Conservation (phyloP, 2,888 invertebrate species). For the Neoitamus cyanurus region DNA sequence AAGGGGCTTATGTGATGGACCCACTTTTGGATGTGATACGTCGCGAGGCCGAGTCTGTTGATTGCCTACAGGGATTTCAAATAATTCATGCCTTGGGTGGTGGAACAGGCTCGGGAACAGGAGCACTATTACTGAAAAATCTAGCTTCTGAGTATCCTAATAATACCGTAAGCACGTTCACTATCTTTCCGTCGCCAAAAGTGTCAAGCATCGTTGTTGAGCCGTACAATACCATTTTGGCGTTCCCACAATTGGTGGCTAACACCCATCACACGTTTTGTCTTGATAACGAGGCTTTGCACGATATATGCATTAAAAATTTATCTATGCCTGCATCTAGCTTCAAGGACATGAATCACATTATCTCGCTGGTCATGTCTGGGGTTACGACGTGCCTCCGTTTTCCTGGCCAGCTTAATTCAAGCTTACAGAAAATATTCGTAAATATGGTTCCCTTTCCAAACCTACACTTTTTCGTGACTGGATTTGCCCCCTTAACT, state of each 20-base stretch:
- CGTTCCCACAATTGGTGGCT: conserved; percentile 58
- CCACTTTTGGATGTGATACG: conserved; percentile 59
- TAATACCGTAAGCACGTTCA: conserved; percentile 77
- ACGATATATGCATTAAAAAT: conserved; percentile 60
- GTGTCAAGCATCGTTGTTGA: conserved; percentile 62
- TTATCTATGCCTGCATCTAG: conserved; percentile 56
- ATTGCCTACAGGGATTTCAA: conserved; percentile 72
- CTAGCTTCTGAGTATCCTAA: conserved; percentile 80
- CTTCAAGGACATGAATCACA: conserved; percentile 61
- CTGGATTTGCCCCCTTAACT: conserved; percentile 80
- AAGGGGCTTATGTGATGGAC: conserved; percentile 61
- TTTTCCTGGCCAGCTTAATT: conserved; percentile 92
- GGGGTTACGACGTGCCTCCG: conserved; percentile 82
- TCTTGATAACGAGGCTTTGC: conserved; percentile 63
- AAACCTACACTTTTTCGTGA: conserved; percentile 86
- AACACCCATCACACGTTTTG: conserved; percentile 61
- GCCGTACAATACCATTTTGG: conserved; percentile 61
- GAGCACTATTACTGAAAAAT: conserved; percentile 76
- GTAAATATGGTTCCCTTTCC: conserved; percentile 95
- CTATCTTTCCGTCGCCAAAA: conserved; percentile 68
- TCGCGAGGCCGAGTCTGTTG: conserved; percentile 61
- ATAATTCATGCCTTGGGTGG: conserved; percentile 78
- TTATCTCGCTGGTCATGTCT: conserved; percentile 66
- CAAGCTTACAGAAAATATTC: conserved; percentile 85
- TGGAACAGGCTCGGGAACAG: conserved; percentile 82